Evolutionary conservation across 23 tunicate genomes (phyloP).

Genomic region (Ciona savignyi): DNA sequence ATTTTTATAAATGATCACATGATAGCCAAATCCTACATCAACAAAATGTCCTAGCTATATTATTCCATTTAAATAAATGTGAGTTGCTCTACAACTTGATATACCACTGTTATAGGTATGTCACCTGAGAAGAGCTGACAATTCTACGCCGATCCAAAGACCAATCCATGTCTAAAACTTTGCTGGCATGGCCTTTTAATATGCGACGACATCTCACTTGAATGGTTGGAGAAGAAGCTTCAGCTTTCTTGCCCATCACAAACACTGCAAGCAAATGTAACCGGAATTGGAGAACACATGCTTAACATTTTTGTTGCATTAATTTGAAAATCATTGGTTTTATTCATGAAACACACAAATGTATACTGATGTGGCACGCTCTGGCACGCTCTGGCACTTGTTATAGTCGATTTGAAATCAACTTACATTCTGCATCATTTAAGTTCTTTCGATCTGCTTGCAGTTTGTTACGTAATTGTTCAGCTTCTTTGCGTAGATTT

Average conservation of each 20-base stretch:
- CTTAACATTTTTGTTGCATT: no score
- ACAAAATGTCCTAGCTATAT: no score
- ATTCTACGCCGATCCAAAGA: conserved; percentile 68
- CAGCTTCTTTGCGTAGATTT: conserved; percentile 65
- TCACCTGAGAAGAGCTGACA: conserved; percentile 90
- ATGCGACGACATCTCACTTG: conserved; percentile 63
- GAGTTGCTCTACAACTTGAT: no score
- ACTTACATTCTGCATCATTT: conserved; percentile 82
- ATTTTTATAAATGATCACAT: no score
- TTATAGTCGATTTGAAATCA: background rate
- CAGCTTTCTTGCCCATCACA: conserved; percentile 44
- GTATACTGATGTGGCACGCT: no score
- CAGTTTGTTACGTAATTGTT: conserved; percentile 52
- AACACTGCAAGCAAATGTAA: conserved; percentile 23
- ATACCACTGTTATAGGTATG: no score
- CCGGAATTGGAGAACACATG: background rate
- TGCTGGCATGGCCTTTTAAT: conserved; percentile 83
- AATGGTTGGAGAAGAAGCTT: conserved; percentile 11
- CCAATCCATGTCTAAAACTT: conserved; percentile 86
- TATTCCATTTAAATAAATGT: no score
- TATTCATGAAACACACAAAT: no score
- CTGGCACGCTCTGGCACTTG: no score
- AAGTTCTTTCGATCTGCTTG: conserved; percentile 68
- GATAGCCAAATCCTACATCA: no score
- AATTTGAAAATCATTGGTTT: no score